Conservation (phyloP, 2,888 invertebrate genomes). For the Sinhomidia bicolor region DNA sequence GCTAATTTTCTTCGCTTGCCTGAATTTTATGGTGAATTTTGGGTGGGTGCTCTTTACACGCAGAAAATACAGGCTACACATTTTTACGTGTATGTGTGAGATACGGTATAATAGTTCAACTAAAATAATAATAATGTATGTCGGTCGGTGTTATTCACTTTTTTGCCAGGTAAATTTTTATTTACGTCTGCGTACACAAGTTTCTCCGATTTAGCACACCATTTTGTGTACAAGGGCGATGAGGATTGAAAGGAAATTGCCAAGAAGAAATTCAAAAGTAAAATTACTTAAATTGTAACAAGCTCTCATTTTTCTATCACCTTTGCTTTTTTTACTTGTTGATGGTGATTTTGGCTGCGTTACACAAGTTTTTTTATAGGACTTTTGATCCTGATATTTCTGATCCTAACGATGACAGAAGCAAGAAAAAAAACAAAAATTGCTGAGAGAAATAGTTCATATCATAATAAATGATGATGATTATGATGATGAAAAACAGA, state of each 20-base stretch:
- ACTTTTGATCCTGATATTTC: neutral
- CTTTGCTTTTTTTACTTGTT: neutral
- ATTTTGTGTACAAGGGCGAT: neutral
- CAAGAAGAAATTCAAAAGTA: neutral
- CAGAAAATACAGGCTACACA: neutral
- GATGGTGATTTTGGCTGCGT: neutral
- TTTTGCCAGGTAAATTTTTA: conserved; percentile 43
- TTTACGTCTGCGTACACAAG: too few species aligned
- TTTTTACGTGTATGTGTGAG: conserved; percentile 25
- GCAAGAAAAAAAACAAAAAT: conserved; percentile 20
- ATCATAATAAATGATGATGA: too few species aligned
- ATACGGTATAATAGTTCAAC: neutral
- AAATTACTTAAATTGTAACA: neutral
- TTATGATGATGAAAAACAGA: neutral
- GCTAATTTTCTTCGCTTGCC: conserved; percentile 51
- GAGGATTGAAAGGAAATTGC: neutral
- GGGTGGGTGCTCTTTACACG: conserved; percentile 63
- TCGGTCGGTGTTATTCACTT: conserved; percentile 48
- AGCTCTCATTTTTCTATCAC: neutral
- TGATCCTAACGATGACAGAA: conserved; percentile 30
- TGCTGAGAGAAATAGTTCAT: neutral
- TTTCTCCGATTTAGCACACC: neutral
- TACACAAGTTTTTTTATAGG: neutral
- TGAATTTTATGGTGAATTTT: conserved; percentile 65
- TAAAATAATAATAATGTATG: conserved; percentile 26